Evolutionary conservation across 2,113 vertebrate genomes (phyloP), one percentile per base, ranked within the genome.

Genomic region (Amphilophus citrinellus): DNA sequence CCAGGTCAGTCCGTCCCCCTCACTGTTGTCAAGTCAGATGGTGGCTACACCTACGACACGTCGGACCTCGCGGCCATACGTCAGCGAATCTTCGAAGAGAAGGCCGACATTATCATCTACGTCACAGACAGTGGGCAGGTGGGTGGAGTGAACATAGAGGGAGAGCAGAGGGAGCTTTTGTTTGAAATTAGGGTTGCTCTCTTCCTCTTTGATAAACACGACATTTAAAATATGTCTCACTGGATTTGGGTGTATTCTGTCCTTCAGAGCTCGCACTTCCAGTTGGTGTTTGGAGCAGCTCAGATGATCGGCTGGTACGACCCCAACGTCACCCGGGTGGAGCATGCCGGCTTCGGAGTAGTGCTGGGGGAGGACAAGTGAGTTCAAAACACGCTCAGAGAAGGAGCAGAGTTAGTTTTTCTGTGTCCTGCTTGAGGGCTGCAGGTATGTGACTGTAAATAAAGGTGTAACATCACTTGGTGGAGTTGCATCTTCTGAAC

Each of bases 311-410:
- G 98, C 79, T 99, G 98, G 98, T 99, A 99, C 56, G 93, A 99
- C 84, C 97, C 98, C 27, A 95, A 96, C 83, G 96, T 97, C 57
- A 99, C 95, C 77, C 96, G 97, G 73, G 96, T 99, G 87, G 95
- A 95, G 76, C 98, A 99, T 20, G 97, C 98, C 0, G 97, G 97
- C 0, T 99, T 99, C 0, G 98, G 98, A 59, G 98, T 99, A 87
- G 98, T 99, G 76, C 94, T 99, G 24, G 98, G 98, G 30, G 98
- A 99, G 90, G 98, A 99, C 96, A 99, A 98, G 98, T 99, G 94
- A 97, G 97, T 83, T 32, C 8, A 2, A 18, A 35, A 20, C 39
- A 20, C 1, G 0, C 27, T 61, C 0, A 7, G 79, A 30, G 14
- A 7, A 65, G 18, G 14, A 18, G 65, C 27, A 30, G 1, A 0